phyloP scores from a whole-genome alignment of 2,888 invertebrate species.

The Thymelicus acteon region DNA sequence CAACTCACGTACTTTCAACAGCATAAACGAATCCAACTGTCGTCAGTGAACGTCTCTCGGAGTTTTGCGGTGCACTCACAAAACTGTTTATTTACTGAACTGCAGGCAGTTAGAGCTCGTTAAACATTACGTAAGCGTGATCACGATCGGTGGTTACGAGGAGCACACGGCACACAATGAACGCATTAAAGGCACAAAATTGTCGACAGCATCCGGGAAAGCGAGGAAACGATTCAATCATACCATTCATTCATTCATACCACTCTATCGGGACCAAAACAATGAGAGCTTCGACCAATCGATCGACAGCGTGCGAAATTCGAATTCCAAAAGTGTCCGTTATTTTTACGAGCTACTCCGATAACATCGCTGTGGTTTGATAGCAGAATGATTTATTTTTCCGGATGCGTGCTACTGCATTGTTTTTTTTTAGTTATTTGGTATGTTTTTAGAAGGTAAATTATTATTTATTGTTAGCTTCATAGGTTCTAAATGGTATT shows the following conservation, averaged over 20 bases:
- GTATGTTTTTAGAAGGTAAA: not conserved
- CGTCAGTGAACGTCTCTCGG: conserved; percentile 31
- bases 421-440: not conserved
- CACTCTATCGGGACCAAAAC: conserved; percentile 26
- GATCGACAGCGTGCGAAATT: conserved; percentile 16
- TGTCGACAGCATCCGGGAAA: conserved; percentile 68
- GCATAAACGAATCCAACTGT: conserved; percentile 24
- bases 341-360: conserved; percentile 10
- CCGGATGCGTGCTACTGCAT: not conserved
- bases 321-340: conserved; percentile 5
- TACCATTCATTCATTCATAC: conserved; percentile 50
- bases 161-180: conserved; percentile 32
- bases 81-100: conserved; percentile 49
- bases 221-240: conserved; percentile 60
- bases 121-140: conserved; percentile 58
- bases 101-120: conserved; percentile 55
- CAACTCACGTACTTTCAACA: not conserved
- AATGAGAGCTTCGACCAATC: conserved; percentile 20
- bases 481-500: not conserved
- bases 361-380: conserved; percentile 10
- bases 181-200: conserved; percentile 58
- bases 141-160: conserved; percentile 54
- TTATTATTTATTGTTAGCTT: not conserved
- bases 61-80: conserved; percentile 29
- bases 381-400: not conserved